phyloP scores from a whole-genome alignment of 2,113 vertebrate genomes.

The Scatophagus argus region DNA sequence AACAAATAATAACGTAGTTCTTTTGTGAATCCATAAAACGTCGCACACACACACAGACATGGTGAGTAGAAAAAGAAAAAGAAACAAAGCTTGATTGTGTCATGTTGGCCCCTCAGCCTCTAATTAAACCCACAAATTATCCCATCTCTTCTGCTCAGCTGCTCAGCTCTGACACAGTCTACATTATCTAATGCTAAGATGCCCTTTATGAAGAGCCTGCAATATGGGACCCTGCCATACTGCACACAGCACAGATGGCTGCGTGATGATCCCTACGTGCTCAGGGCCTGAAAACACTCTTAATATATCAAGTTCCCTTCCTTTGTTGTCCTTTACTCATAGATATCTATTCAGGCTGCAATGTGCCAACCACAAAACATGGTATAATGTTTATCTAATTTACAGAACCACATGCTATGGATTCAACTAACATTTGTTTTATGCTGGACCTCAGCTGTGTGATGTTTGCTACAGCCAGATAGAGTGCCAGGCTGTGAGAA shows the following conservation, averaged over 20 bases:
- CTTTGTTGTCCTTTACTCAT: slow-evolving; percentile 32
- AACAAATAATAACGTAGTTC: not conserved
- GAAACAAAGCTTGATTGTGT: slow-evolving; percentile 54
- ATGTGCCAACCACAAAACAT: not conserved
- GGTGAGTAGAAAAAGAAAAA: not conserved
- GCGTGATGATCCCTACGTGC: slow-evolving; percentile 43
- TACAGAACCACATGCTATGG: not conserved
- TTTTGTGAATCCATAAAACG: not conserved
- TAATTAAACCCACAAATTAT: slow-evolving; percentile 70
- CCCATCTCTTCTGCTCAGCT: slow-evolving; percentile 68
- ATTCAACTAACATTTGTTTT: not conserved
- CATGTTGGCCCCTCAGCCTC: slow-evolving; percentile 17
- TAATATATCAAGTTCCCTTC: slow-evolving; percentile 65
- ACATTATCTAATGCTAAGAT: slow-evolving; percentile 54
- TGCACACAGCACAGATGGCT: slow-evolving; percentile 64
- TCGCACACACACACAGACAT: not conserved
- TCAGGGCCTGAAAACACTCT: slow-evolving; percentile 39
- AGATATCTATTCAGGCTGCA: slow-evolving; percentile 6
- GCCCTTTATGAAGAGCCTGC: slow-evolving; percentile 65
- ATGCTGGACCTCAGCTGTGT: not conserved
- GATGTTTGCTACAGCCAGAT: not conserved
- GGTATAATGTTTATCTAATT: not conserved
- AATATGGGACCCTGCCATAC: slow-evolving; percentile 19
- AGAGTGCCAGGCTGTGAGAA: not conserved
- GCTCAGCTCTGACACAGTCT: slow-evolving; percentile 55